Evolutionary conservation across 2,888 invertebrate genomes (phyloP), one percentile per base, ranked within the genome.

Genomic region (Monopis laevigella): DNA sequence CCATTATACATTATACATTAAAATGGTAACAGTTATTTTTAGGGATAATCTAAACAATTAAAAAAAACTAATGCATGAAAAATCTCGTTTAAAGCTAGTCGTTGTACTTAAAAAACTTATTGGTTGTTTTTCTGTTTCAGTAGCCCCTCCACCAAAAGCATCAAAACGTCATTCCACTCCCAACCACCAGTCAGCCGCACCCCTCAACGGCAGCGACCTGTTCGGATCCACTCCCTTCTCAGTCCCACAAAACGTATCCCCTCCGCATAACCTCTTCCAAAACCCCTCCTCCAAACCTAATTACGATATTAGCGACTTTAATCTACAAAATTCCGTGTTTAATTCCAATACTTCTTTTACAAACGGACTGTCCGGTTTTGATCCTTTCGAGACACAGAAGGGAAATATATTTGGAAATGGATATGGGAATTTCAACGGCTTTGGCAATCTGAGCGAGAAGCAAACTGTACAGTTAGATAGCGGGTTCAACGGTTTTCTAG

Each of bases 131-230:
- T 43, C 46, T 14, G 17, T 45, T 45, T 8, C 66, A 95, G 95
- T 95, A 85, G 92, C 93, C 34, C 94, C 95, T 46, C 95, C 95
- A 44, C 94, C 95, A 43, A 93, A 92, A 67, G 85, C 89, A 5
- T 84, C 86, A 16, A 85, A 85, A 51, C 84, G 85, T 45, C 59
- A 78, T 63, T 27, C 6, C 7, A 2, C 62, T 28, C 50, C 52
- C 14, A 54, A 59, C 48, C 53, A 56, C 45, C 56, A 59, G 46
- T 58, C 63, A 56, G 55, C 63, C 29, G 55, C 62, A 41, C 63
- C 70, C 21, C 68, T 56, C 51, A 83, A 55, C 55, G 86, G 84
- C 48, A 88, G 86, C 56, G 93, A 93, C 72, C 71, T 92, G 13
- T 93, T 93, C 70, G 93, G 92, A 17, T 89, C 89, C 17, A 83